These are phyloP conservation scores for Urophycis tenuis DNA, from an alignment of 2,797 vertebrate genomes.

Conservation along the genomic window DNA sequence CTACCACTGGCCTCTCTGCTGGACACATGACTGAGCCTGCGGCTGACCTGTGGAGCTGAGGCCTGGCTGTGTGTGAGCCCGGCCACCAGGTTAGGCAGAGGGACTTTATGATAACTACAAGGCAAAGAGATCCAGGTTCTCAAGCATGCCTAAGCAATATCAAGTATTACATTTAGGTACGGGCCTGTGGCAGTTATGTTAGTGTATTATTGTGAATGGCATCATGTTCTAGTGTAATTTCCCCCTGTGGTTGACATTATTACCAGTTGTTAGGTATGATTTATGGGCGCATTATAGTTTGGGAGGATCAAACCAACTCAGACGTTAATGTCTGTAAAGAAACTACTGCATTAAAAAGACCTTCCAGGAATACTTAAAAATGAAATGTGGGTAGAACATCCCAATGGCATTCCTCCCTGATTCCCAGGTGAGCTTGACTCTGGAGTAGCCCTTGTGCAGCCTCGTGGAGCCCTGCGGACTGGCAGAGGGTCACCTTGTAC, in stretches of 20 bases:
- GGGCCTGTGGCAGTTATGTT: too few relatives aligned
- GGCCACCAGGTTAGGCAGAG: too few relatives aligned
- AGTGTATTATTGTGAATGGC: too few relatives aligned
- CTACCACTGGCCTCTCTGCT: constrained; percentile 30
- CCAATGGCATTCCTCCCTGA: constrained; percentile 39
- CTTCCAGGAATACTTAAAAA: constrained; percentile 30
- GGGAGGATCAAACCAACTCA: not conserved
- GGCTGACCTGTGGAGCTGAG: constrained; percentile 13
- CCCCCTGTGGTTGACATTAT: too few relatives aligned
- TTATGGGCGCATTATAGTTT: too few relatives aligned
- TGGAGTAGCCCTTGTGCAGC: constrained; percentile 41
- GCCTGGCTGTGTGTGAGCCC: too few relatives aligned
- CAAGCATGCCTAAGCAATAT: too few relatives aligned
- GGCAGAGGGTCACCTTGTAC: constrained; percentile 40
- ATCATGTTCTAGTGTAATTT: too few relatives aligned
- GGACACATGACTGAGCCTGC: constrained; percentile 42
- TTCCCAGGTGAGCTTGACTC: constrained; percentile 37
- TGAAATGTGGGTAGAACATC: constrained; percentile 42
- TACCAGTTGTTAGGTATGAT: too few relatives aligned
- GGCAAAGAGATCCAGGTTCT: too few relatives aligned
- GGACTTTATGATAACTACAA: too few relatives aligned
- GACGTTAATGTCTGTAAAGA: not conserved
- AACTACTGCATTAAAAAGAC: constrained; percentile 16
- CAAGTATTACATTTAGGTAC: too few relatives aligned
- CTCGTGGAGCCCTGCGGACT: constrained; percentile 33